Conservation (phyloP, 2,113 vertebrate species). For the Himantopus leucocephalus region DNA sequence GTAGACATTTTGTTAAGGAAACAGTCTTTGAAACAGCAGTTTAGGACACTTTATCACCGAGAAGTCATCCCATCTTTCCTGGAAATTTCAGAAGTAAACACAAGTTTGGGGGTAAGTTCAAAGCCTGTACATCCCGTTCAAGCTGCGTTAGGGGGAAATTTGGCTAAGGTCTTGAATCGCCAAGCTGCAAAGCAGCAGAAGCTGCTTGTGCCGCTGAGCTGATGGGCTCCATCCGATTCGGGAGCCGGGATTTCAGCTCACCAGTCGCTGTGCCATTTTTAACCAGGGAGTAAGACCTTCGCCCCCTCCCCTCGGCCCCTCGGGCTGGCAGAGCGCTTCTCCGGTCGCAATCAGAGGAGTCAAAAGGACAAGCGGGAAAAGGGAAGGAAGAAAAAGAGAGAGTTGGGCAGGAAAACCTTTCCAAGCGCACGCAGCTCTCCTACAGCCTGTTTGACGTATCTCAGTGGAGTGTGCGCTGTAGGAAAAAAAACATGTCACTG, state of each 20-base stretch:
- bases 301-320: neutral
- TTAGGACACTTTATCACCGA: neutral
- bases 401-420: neutral
- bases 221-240: neutral
- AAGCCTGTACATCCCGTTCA: neutral
- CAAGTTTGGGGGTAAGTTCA: neutral
- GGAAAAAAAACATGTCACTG: slow-evolving; percentile 71
- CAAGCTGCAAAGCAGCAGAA: neutral
- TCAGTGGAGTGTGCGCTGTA: slow-evolving; percentile 51
- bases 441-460: slow-evolving; percentile 34
- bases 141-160: neutral
- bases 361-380: neutral
- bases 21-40: neutral
- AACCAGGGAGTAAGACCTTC: neutral
- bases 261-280: neutral
- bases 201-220: neutral
- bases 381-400: neutral
- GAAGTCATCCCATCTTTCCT: neutral
- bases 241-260: neutral
- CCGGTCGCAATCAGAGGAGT: neutral
- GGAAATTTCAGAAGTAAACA: neutral
- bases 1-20: neutral
- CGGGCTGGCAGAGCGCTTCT: neutral
- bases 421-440: slow-evolving; percentile 11
- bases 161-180: neutral